Base-by-base conservation (phyloP, 2,113 vertebrate species). In the Myiagra hebetior region DNA sequence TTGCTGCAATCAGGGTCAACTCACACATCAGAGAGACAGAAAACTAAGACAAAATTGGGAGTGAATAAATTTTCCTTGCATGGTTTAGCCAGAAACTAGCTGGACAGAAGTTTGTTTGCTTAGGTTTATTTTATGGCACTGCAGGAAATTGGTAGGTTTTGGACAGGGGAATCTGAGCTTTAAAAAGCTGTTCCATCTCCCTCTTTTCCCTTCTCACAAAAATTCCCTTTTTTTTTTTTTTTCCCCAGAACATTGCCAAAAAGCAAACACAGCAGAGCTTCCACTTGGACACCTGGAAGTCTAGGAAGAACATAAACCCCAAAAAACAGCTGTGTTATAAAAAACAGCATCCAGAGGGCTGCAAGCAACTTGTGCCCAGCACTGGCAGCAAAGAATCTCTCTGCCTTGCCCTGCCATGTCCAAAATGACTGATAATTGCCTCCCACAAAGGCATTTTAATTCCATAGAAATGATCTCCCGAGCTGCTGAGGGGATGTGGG, bases 341-440 rank as follows among this genome's bases (percentile, higher is more conserved):
- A 42, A 65, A 91, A 11, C 23, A 47, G 16, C 7, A 6, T 49
- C 73, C 64, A 27, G 44, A 21, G 35, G 7, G 37, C 30, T 37
- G 53, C 3, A 24, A 35, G 72, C 2, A 7, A 20, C 46, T 5
- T 27, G n/a, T 1, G 4, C 53, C n/a, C 44, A 30, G 11, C 1
- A 2, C 65, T 70, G 65, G 68, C 81, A 89, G 60, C 49, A 37
- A 37, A 56, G 1, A 1, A 27, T 10, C 50, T 8, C 16, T 0
- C 15, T 68, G 89, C 53, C 46, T 33, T 7, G 49, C 46, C 67
- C 68, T 73, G 55, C 85, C 53, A 0, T 11, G n/a, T 78, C 76
- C 50, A 49, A 53, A 93, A 59, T 22, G 22, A 17, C 21, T n/a
- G 49, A 37, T n/a, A 57, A 95, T 73, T 70, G 35, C 68, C 78